phyloP scores from a whole-genome alignment of 2,888 invertebrate species.

The Rhagonycha fulva region DNA sequence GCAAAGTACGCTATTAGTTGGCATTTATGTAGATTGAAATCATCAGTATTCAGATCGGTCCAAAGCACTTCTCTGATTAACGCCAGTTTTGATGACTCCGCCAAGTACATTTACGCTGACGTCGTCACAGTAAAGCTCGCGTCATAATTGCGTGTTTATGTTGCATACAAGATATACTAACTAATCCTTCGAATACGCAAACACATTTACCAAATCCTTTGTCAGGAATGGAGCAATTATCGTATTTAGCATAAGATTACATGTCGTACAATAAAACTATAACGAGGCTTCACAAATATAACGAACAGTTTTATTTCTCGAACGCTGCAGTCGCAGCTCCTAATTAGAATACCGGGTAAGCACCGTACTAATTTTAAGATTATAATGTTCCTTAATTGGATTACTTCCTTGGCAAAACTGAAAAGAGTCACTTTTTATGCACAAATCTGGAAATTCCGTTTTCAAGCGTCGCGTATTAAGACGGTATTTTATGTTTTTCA shows the following conservation, averaged over 20 bases:
- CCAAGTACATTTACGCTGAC: conserved; percentile 35
- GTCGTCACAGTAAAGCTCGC: conserved; percentile 26
- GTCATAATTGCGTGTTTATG: conserved; percentile 36
- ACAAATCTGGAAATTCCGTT: too few relatives aligned
- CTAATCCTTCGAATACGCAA: conserved; percentile 31
- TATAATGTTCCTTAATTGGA: not conserved
- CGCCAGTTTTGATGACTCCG: conserved; percentile 42
- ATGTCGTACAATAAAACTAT: conserved; percentile 5
- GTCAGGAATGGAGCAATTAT: conserved; percentile 24
- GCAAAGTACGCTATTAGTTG: conserved; percentile 36
- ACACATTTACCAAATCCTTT: conserved; percentile 32
- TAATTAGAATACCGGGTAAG: not conserved
- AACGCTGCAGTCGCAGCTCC: not conserved
- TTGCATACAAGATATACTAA: conserved; percentile 32
- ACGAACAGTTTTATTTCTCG: not conserved
- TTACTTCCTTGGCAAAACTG: not conserved
- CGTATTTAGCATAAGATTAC: conserved; percentile 24
- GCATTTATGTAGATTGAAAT: conserved; percentile 45
- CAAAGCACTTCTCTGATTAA: conserved; percentile 46
- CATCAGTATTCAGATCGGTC: conserved; percentile 47
- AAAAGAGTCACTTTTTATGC: too few relatives aligned
- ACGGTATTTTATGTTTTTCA: too few relatives aligned
- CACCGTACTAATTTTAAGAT: not conserved
- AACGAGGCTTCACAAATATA: not conserved
- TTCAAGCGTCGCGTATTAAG: too few relatives aligned